Evolutionary conservation across 2,797 vertebrate species (phyloP).

Genomic region (Poeciliopsis presidionis): DNA sequence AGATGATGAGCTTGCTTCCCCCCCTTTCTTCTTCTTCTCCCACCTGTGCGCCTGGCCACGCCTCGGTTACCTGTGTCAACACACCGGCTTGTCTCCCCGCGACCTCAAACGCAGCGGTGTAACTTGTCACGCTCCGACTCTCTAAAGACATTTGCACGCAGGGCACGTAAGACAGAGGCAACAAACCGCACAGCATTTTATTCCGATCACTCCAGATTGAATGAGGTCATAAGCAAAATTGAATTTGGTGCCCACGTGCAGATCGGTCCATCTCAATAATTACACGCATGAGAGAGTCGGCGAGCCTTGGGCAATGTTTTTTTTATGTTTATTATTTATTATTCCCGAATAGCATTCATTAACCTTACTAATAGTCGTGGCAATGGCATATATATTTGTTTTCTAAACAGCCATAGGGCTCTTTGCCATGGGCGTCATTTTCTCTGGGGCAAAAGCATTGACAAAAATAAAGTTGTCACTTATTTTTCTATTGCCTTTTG

Average conservation of each 20-base stretch:
- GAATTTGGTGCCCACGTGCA: not conserved
- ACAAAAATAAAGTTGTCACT: not conserved
- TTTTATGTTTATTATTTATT: not conserved
- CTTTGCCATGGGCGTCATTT: not conserved
- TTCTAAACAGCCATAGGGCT: not conserved
- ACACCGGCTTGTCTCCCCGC: not conserved
- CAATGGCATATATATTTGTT: not conserved
- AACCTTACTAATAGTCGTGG: not conserved
- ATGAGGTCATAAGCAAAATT: not conserved
- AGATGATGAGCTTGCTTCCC: not conserved
- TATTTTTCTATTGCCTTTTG: not conserved
- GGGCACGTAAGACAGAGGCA: not conserved
- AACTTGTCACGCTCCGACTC: not conserved
- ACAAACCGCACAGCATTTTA: not conserved
- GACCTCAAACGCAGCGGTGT: constrained; percentile 17
- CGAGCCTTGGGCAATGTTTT: not conserved
- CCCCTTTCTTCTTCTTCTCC: not conserved
- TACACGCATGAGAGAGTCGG: not conserved
- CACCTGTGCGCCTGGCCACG: constrained; percentile 57
- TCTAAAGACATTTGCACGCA: not conserved
- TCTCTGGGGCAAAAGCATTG: not conserved
- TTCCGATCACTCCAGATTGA: not conserved
- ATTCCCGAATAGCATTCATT: not conserved
- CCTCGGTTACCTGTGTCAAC: constrained; percentile 36
- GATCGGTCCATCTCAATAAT: not conserved